Base-by-base conservation (phyloP, 2,113 vertebrate genomes). In the Seriola aureovittata region DNA sequence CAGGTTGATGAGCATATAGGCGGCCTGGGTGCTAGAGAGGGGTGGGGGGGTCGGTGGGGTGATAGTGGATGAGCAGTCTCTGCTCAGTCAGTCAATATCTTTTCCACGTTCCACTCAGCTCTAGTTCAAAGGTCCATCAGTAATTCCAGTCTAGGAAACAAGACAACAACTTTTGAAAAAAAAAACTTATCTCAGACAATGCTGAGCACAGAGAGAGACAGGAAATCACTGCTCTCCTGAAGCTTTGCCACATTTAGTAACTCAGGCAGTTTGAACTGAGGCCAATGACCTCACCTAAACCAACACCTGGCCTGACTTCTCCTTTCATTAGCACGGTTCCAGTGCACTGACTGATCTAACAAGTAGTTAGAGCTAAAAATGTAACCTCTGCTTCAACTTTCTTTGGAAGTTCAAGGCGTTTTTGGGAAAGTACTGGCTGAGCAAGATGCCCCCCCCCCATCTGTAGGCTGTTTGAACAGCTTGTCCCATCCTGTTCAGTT, bases 1-100 rank as follows among this genome's bases (percentile, higher is more conserved):
- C 83, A 94, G 82, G 80, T 81, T 93, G 83, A 95, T 93, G 79
- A 93, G 91, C 95, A 95, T 94, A 91, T 83, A 91, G 80, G 77
- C 89, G 19, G 84, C 65, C 9, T 72, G 69, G 48, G 38, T 48
- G 59, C 34, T 25, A 14, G 23, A 71, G 23, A 46, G 69, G 25
- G 29, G 65, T 50, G n/a, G 38, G 64, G 55, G n/a, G 48, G 68
- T 17, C 21, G 44, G 44, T 13, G 44, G 70, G 42, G 67, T 3
- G 67, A 57, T 4, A 5, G 50, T 5, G 29, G 75, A 29, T 19
- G 16, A 46, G n/a, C 11, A 34, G 62, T 81, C 55, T 50, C 62
- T 44, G 78, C 36, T 86, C 67, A n/a, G 77, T 71, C 68, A 64
- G 77, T 71, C 60, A 4, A 62, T 11, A 42, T 75, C 67, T 58